Conservation (phyloP, 2,797 vertebrate genomes). For the Acipenser oxyrinchus region DNA sequence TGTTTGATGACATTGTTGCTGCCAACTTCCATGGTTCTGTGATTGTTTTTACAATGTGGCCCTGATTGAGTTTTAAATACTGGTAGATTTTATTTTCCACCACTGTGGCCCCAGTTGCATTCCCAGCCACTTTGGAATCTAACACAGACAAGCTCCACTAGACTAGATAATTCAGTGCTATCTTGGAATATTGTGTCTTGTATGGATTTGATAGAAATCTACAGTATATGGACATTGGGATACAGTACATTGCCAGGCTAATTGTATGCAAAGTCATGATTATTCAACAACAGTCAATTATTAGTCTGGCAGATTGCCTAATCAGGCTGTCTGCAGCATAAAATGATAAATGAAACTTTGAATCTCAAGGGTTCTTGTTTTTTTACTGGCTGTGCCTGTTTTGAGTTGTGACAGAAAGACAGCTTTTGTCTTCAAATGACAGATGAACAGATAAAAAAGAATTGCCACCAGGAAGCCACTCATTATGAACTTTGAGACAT, state of each 20-base stretch:
- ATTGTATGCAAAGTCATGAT: not conserved
- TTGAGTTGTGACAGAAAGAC: not conserved
- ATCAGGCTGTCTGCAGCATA: slow-evolving; percentile 4
- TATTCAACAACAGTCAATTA: slow-evolving; percentile 2
- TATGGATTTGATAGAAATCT: not conserved
- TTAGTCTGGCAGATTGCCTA: not conserved
- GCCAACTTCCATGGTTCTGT: no score
- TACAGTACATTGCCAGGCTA: not conserved
- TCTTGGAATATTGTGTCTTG: not conserved
- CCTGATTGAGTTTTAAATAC: no score
- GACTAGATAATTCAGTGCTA: no score
- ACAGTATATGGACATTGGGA: not conserved
- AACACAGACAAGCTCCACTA: no score
- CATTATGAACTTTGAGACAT: not conserved
- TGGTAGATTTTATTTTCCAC: no score
- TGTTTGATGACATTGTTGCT: no score
- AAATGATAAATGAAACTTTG: not conserved
- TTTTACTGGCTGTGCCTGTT: not conserved
- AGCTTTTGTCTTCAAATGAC: no score
- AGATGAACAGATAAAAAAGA: not conserved
- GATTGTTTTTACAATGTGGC: no score
- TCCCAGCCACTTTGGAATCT: no score
- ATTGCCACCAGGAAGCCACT: not conserved
- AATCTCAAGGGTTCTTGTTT: not conserved
- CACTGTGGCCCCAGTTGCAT: no score